Evolutionary conservation across 2,797 vertebrate species (phyloP), one percentile per base, ranked within the genome.

Genomic region (Avahi laniger): DNA sequence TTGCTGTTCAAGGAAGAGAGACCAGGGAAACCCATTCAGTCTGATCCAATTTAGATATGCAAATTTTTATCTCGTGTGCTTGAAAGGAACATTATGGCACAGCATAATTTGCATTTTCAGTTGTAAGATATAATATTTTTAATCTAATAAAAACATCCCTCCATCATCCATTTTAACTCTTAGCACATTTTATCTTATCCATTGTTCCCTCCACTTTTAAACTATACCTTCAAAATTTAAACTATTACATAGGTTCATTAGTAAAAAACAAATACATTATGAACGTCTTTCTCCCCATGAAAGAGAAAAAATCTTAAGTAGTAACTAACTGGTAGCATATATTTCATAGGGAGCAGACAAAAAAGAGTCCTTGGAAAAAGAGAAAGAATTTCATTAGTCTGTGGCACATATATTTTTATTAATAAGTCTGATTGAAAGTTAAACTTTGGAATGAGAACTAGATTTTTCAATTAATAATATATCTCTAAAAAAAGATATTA

Each of bases 11-110:
- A 96, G 89, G 90, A 92, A 96, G 89, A 98, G 97, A 98, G 97
- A 97, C 97, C 97, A 98, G 98, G 98, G 97, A 98, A 98, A 98
- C 98, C 98, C 98, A 99, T 98, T 98, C 98, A 98, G 98, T 98
- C 98, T 98, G 98, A 99, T 99, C 99, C 98, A 99, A 99, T 99
- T 99, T 99, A 99, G 99, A 99, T 99, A 99, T 99, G 99, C 98
- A 99, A 99, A 99, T 99, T 98, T 57, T 98, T 98, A 98, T 98
- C 98, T 86, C 96, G 95, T 92, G 97, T 95, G 95, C 96, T 98
- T 98, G 97, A 98, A 99, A 98, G 97, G 98, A 98, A 97, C 98
- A 98, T 98, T 98, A 98, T 98, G 97, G 96, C 87, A 93, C 90
- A 98, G 98, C 61, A 95, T 98, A 98, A 98, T 99, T 98, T 98